Conservation (phyloP, 2,888 invertebrate species). For the Cephonodes hylas region DNA sequence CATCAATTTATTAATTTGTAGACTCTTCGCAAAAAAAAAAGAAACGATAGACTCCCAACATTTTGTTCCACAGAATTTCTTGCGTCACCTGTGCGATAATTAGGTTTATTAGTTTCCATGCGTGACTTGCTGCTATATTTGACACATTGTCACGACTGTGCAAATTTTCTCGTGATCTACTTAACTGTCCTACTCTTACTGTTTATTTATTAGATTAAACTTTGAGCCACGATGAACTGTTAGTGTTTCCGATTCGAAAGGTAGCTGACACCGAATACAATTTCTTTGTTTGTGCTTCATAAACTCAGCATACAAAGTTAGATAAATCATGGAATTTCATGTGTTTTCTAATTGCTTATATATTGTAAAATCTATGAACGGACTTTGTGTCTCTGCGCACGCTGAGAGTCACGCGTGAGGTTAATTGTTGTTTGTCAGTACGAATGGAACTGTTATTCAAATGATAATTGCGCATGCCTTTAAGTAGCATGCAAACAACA, state of each 20-base stretch:
- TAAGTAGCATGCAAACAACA: neutral
- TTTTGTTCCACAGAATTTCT: slow-evolving; percentile 22
- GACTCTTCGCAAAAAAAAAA: slow-evolving; percentile 31
- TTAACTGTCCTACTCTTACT: slow-evolving; percentile 37
- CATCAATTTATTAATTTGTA: slow-evolving; percentile 45
- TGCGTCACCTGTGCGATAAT: slow-evolving; percentile 51
- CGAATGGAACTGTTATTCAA: neutral
- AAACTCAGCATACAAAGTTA: neutral
- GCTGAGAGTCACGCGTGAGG: neutral
- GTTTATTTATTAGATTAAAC: slow-evolving; percentile 25
- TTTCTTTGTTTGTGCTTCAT: neutral
- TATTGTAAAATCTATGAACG: neutral
- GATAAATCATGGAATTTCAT: neutral
- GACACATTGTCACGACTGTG: slow-evolving; percentile 53
- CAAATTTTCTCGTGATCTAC: slow-evolving; percentile 54
- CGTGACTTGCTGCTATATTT: slow-evolving; percentile 46
- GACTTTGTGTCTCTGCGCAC: neutral
- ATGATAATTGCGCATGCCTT: neutral
- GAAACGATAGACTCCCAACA: neutral
- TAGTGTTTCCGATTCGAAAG: neutral
- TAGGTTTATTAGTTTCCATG: slow-evolving; percentile 53
- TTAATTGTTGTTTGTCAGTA: neutral
- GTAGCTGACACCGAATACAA: neutral
- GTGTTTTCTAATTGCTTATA: neutral
- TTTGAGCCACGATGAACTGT: neutral